A percentile compares a stretch with the other conserved stretches of the same genome.
Evolutionary conservation across 2,113 vertebrate species (phyloP).

Genomic region (Athene noctua): DNA sequence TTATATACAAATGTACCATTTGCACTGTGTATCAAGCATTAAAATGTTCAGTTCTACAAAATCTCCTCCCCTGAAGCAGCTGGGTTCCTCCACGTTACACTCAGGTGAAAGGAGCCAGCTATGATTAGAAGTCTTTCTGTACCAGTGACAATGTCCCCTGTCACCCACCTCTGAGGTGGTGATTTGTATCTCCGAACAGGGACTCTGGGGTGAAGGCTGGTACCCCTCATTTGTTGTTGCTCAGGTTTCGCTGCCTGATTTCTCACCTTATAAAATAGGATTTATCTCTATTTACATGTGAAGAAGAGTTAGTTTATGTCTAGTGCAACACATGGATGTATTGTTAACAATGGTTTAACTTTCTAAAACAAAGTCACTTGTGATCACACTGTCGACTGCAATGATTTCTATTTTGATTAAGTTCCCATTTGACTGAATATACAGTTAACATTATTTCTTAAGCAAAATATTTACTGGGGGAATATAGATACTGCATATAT

Average conservation of each 20-base stretch:
- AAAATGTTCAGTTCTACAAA: background rate
- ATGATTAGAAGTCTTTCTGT: background rate
- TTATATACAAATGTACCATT: background rate
- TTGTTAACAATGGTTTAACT: background rate
- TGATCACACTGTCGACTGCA: background rate
- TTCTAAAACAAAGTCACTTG: background rate
- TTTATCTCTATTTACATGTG: background rate
- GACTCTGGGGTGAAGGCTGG: background rate
- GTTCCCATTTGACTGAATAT: background rate
- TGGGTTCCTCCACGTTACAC: background rate
- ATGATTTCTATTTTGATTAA: slow-evolving; percentile 5
- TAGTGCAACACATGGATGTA: background rate
- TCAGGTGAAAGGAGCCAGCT: background rate
- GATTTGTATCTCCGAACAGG: background rate
- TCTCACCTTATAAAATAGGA: background rate
- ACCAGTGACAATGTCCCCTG: background rate
- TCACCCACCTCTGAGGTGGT: background rate
- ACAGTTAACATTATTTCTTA: background rate
- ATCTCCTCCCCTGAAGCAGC: background rate
- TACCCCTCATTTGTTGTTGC: background rate
- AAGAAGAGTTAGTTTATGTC: background rate
- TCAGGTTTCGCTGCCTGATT: background rate
- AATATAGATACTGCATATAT: background rate
- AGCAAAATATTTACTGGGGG: slow-evolving; percentile 10
- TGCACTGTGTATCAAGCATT: background rate